Conservation (phyloP, 2,113 vertebrate species). For the Vulpes ferrilata region DNA sequence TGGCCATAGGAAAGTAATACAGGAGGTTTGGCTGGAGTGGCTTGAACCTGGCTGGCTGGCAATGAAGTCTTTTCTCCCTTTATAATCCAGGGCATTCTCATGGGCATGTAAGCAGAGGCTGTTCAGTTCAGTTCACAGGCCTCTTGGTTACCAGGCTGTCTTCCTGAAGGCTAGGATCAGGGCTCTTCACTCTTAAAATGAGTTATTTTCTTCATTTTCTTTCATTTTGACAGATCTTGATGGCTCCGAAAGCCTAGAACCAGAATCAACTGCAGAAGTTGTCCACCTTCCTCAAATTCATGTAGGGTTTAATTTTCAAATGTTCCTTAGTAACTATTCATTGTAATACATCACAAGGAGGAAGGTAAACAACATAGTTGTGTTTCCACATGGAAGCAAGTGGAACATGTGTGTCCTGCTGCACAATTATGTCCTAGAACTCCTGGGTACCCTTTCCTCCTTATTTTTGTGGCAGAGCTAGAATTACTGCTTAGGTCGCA, state of each 20-base stretch:
- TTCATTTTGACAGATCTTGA: not conserved
- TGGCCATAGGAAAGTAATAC: not conserved
- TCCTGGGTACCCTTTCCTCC: not conserved
- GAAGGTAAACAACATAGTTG: not conserved
- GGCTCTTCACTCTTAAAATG: not conserved
- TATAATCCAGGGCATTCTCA: not conserved
- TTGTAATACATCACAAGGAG: not conserved
- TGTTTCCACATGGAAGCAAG: slow-evolving; percentile 4
- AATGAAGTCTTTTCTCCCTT: not conserved
- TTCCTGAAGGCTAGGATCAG: not conserved
- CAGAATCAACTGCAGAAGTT: not conserved
- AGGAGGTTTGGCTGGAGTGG: not conserved
- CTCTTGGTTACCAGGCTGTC: not conserved
- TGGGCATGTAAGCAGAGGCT: not conserved
- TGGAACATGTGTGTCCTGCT: not conserved
- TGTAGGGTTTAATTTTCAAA: slow-evolving; percentile 35
- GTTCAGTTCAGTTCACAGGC: not conserved
- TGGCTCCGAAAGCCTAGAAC: not conserved
- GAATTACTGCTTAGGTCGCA: not conserved
- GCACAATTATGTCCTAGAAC: not conserved
- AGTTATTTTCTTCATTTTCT: not conserved
- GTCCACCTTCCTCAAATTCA: not conserved
- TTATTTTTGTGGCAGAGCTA: not conserved
- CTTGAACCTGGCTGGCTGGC: not conserved
- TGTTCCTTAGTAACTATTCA: not conserved